Conservation (phyloP, 2,113 vertebrate species). For the Tetrax tetrax region DNA sequence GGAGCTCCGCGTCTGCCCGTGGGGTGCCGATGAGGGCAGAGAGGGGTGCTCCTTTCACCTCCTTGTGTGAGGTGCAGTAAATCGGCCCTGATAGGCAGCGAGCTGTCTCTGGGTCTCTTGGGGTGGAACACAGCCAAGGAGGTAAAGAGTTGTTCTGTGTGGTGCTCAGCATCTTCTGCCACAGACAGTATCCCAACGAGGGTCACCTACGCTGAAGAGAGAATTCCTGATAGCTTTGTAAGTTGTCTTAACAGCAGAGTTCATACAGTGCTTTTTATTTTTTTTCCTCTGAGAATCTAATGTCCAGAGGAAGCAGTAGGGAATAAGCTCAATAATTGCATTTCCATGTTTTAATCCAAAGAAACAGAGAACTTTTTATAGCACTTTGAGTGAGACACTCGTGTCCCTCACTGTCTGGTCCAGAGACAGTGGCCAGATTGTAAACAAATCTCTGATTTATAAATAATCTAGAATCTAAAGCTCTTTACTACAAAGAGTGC, state of each 20-base stretch:
- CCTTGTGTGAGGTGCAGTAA: background rate
- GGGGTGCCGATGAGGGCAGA: background rate
- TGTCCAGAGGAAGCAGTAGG: background rate
- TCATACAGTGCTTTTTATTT: accelerated
- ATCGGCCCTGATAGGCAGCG: accelerated
- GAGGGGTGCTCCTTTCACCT: background rate
- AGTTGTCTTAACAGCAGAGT: background rate
- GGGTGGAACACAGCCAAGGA: background rate
- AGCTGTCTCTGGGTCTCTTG: background rate
- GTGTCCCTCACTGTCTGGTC: background rate
- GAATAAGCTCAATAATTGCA: background rate
- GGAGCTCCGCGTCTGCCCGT: background rate
- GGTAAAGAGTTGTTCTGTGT: background rate
- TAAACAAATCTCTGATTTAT: background rate
- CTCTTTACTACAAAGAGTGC: background rate
- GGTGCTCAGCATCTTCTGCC: background rate
- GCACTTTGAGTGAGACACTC: background rate
- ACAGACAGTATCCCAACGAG: background rate
- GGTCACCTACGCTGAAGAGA: background rate
- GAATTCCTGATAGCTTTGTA: background rate
- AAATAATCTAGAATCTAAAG: constrained; percentile 10
- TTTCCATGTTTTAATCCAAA: background rate
- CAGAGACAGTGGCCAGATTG: background rate
- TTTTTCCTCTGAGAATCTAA: background rate
- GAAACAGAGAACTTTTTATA: background rate